Evolutionary conservation across 2,888 invertebrate genomes (phyloP).

Genomic region (Ophonus ardosiacus): DNA sequence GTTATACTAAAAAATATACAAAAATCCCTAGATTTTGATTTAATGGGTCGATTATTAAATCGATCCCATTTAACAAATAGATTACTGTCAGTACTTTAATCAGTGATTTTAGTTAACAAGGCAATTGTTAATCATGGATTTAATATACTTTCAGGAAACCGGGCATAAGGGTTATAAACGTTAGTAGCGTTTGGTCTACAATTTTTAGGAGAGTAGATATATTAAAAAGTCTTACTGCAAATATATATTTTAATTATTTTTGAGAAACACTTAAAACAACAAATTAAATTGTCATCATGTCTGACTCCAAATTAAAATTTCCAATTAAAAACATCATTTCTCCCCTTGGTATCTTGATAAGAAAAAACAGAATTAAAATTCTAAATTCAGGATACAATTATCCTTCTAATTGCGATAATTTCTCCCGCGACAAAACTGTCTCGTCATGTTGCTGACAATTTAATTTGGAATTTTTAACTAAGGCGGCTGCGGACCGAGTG

Average conservation of each 20-base stretch:
- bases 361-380: constrained; percentile 38
- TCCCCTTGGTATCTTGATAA: constrained; percentile 7
- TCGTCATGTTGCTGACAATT: constrained; percentile 58
- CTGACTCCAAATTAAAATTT: constrained; percentile 18
- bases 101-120: too few relatives aligned
- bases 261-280: background rate
- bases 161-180: too few relatives aligned
- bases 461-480: constrained; percentile 60
- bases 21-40: too few relatives aligned
- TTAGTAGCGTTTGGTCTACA: too few relatives aligned
- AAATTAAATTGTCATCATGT: constrained; percentile 1
- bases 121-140: too few relatives aligned
- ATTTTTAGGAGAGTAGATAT: too few relatives aligned
- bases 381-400: constrained; percentile 49
- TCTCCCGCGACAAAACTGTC: constrained; percentile 30
- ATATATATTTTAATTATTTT: background rate
- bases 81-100: too few relatives aligned
- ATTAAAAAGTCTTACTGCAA: background rate
- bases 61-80: too few relatives aligned
- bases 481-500: constrained; percentile 47
- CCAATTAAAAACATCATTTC: constrained; percentile 24
- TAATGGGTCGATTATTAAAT: too few relatives aligned
- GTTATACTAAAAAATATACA: too few relatives aligned
- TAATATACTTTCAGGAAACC: too few relatives aligned
- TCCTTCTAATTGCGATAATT: constrained; percentile 45